Conservation (phyloP, 2,888 invertebrate species). For the Neocrepidodera transversa region DNA sequence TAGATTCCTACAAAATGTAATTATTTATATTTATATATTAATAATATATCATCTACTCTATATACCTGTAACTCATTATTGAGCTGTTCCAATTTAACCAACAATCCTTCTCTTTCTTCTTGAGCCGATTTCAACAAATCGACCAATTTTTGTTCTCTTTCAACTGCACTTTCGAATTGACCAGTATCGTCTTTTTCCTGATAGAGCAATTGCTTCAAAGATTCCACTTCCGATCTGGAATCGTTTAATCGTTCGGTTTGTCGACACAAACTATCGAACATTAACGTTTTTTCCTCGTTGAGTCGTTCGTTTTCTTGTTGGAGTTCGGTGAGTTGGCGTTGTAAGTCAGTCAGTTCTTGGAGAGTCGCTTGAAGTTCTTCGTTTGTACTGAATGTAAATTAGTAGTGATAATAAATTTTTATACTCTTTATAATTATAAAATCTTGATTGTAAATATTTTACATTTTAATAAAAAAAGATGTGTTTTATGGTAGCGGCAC, state of each 20-base stretch:
- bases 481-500: too few relatives aligned
- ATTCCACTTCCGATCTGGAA: conserved; percentile 82
- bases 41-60: neutral
- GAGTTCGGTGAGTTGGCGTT: conserved; percentile 84
- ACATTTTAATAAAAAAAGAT: too few relatives aligned
- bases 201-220: conserved; percentile 79
- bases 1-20: conserved; percentile 60
- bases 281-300: conserved; percentile 86
- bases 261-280: conserved; percentile 88
- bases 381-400: conserved; percentile 82
- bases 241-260: conserved; percentile 93
- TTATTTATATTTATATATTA: neutral
- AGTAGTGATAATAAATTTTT: too few relatives aligned
- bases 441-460: too few relatives aligned
- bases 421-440: too few relatives aligned
- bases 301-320: conserved; percentile 88
- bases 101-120: conserved; percentile 77
- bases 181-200: conserved; percentile 50
- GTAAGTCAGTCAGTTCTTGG: conserved; percentile 89
- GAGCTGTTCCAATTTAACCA: conserved; percentile 80
- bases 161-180: conserved; percentile 68
- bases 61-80: conserved; percentile 67
- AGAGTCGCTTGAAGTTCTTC: conserved; percentile 93
- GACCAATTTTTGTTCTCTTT: conserved; percentile 80
- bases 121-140: conserved; percentile 84